phyloP scores from a whole-genome alignment of 2,113 vertebrate genomes.

The Chlamydotis undulata region DNA sequence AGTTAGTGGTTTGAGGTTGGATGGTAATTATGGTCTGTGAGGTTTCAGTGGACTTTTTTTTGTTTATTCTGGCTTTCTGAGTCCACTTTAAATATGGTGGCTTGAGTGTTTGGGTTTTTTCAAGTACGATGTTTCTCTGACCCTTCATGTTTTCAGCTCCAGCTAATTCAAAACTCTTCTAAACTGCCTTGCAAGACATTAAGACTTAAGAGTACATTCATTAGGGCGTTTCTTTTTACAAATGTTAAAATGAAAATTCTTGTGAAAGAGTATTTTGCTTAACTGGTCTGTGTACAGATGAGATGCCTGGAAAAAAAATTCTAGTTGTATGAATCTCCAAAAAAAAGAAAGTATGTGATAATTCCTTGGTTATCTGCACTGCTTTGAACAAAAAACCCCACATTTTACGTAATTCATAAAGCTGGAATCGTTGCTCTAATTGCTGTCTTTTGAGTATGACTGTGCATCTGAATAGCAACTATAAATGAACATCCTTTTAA shows the following conservation, averaged over 20 bases:
- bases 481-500: neutral
- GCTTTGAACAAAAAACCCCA: neutral
- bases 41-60: neutral
- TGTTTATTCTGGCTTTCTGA: neutral
- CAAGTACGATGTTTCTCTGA: neutral
- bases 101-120: neutral
- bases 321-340: neutral
- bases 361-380: neutral
- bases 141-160: neutral
- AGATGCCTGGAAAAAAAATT: conserved; percentile 16
- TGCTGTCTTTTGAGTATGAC: neutral
- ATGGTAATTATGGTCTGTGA: neutral
- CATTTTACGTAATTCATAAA: neutral
- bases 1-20: neutral
- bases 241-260: neutral
- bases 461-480: neutral
- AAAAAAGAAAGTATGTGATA: neutral
- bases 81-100: neutral
- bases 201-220: neutral
- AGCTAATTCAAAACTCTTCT: neutral
- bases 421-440: neutral
- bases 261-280: neutral
- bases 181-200: neutral
- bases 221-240: neutral
- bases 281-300: neutral